These are phyloP conservation scores for Neodiprion fabricii DNA, from an alignment of 1,140 invertebrate genomes.

Conservation along the genomic window DNA sequence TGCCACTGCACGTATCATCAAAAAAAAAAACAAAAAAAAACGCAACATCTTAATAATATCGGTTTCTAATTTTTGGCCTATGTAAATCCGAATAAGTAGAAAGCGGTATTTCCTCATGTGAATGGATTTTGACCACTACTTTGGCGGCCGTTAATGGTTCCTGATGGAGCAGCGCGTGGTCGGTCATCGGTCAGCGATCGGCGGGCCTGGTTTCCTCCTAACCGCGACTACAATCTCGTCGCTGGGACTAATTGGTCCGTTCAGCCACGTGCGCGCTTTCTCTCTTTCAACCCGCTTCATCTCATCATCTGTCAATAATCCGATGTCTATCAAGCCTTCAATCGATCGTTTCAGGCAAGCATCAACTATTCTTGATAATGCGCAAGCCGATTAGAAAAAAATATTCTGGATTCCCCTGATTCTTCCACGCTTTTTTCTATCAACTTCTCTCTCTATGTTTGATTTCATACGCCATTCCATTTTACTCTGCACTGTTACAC, in stretches of 20 bases:
- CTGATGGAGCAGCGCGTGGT: constrained; percentile 30
- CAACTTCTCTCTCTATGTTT: no score
- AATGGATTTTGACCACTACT: neutral
- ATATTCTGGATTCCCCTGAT: no score
- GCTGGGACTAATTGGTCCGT: constrained; percentile 40
- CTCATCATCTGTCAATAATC: constrained; percentile 7
- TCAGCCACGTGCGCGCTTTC: constrained; percentile 46
- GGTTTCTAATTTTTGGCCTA: neutral
- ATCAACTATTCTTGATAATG: no score
- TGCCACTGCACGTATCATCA: no score
- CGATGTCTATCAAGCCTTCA: neutral
- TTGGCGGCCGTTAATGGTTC: constrained; percentile 18
- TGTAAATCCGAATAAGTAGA: neutral
- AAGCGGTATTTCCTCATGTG: neutral
- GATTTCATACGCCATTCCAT: no score
- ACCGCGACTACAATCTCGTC: constrained; percentile 28
- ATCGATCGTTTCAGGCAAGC: neutral
- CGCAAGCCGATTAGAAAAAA: no score
- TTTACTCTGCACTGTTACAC: no score
- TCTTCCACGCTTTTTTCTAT: no score
- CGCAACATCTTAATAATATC: no score
- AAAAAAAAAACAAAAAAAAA: no score
- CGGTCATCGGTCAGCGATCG: constrained; percentile 9
- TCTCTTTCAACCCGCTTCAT: constrained; percentile 19
- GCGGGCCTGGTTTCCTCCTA: neutral